Conservation (phyloP, 64 coral and sea anemone genomes). For the Anthopleura sola region DNA sequence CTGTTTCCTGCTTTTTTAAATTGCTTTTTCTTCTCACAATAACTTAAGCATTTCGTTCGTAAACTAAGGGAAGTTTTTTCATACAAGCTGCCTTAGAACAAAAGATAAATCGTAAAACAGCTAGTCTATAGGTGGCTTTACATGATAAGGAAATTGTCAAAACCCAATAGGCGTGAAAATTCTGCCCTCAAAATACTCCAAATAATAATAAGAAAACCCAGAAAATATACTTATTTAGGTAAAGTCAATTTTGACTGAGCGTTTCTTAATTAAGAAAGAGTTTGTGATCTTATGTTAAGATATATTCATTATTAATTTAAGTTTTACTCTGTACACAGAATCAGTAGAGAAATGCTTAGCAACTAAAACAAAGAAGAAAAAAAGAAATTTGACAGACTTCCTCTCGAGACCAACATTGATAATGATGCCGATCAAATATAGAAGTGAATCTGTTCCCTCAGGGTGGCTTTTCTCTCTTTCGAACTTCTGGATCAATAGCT, state of each 20-base stretch:
- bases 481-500: not conserved
- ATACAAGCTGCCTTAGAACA: not conserved
- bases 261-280: not conserved
- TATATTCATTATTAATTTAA: slow-evolving; percentile 1
- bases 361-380: not conserved
- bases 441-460: not conserved
- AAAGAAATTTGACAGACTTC: not conserved
- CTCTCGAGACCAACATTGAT: not conserved
- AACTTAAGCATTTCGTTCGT: not conserved
- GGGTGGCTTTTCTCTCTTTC: not conserved
- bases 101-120: not conserved
- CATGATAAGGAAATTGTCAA: not conserved
- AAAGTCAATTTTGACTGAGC: not conserved
- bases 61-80: not conserved
- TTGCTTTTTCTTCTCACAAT: not conserved
- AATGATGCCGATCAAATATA: not conserved
- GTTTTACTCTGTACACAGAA: not conserved
- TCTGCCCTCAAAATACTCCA: not conserved
- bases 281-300: not conserved
- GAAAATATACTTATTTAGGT: not conserved
- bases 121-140: not conserved
- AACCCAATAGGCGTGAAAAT: not conserved
- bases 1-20: not conserved
- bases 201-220: not conserved
- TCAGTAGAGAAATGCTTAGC: not conserved